A percentile compares a stretch with the other conserved stretches of the same genome.
These are phyloP conservation scores for Anguilla japonica DNA, from an alignment of 2,113 vertebrate genomes.

Conservation along the genomic window DNA sequence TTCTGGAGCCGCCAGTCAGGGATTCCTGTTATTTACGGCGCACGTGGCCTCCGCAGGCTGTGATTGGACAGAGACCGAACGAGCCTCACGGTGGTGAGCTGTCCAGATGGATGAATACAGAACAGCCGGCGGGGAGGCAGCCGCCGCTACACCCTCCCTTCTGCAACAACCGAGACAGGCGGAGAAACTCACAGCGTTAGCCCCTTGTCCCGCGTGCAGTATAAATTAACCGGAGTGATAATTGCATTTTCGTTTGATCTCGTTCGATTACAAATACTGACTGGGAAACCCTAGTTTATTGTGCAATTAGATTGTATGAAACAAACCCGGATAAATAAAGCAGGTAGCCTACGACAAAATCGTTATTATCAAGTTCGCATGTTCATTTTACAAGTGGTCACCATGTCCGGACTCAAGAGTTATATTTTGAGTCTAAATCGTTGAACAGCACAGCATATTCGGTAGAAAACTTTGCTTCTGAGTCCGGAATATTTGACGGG, in stretches of 20 bases:
- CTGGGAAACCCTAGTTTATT: background rate
- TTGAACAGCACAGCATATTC: background rate
- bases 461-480: background rate
- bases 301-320: background rate
- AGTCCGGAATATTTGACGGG: background rate
- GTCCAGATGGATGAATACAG: background rate
- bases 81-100: slow-evolving; percentile 29
- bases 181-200: background rate
- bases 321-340: background rate
- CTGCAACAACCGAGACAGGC: background rate
- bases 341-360: too few relatives aligned
- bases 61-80: slow-evolving; percentile 64
- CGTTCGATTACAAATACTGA: background rate
- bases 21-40: slow-evolving; percentile 26
- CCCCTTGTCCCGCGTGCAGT: background rate
- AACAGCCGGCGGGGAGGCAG: background rate
- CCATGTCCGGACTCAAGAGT: too few relatives aligned
- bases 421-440: too few relatives aligned
- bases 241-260: background rate
- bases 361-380: too few relatives aligned
- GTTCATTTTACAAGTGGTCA: too few relatives aligned
- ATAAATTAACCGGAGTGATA: background rate
- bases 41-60: slow-evolving; percentile 32
- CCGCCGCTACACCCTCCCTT: background rate
- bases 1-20: slow-evolving; percentile 10